Conservation (phyloP, 2,113 vertebrate genomes). For the Oxyruncus cristatus region DNA sequence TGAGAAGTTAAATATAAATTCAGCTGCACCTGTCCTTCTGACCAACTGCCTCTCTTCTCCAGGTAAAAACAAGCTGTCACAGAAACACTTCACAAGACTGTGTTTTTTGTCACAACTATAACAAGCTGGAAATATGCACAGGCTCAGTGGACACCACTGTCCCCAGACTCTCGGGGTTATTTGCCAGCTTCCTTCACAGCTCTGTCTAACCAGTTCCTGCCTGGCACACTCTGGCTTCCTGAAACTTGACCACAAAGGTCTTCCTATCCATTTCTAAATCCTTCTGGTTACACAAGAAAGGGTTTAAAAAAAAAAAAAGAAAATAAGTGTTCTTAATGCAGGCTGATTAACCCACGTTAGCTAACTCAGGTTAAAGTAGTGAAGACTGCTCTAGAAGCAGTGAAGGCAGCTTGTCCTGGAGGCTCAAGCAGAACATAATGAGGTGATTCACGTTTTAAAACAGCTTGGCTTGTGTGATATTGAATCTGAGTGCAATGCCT, state of each 20-base stretch:
- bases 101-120: background rate
- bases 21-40: background rate
- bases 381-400: background rate
- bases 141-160: background rate
- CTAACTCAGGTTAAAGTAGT: background rate
- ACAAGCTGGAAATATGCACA: background rate
- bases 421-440: background rate
- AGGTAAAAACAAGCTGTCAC: background rate
- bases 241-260: background rate
- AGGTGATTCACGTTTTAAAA: background rate
- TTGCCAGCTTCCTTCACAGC: background rate
- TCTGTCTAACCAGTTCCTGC: background rate
- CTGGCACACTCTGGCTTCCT: background rate
- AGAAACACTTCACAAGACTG: background rate
- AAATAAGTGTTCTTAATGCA: background rate
- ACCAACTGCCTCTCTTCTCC: background rate
- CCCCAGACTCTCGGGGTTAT: background rate
- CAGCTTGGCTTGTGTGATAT: background rate
- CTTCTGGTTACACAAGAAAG: background rate
- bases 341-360: background rate
- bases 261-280: background rate
- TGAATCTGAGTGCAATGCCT: background rate
- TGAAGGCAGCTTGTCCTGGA: background rate
- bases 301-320: background rate
- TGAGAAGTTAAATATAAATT: background rate